Evolutionary conservation across 2,888 invertebrate genomes (phyloP).

Genomic region (Tiphia femorata): DNA sequence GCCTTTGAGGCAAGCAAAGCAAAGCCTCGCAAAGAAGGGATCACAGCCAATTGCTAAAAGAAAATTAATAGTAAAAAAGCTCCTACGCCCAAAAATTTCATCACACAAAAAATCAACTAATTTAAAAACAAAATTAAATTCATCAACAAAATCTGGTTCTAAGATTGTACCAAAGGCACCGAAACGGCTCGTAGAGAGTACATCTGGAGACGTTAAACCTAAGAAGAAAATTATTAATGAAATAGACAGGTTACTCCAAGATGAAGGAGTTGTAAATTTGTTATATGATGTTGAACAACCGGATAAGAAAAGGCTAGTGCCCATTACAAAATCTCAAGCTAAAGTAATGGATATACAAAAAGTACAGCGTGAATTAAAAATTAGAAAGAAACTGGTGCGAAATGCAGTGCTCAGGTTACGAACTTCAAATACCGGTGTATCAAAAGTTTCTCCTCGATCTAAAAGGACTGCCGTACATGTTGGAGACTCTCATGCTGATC

Average conservation of each 20-base stretch:
- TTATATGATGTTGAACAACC: slow-evolving; percentile 80
- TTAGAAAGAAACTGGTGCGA: slow-evolving; percentile 75
- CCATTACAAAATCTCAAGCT: slow-evolving; percentile 63
- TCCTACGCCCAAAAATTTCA: slow-evolving; percentile 38
- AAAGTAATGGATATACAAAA: slow-evolving; percentile 66
- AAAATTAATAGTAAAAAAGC: slow-evolving; percentile 43
- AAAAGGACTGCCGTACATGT: slow-evolving; percentile 68
- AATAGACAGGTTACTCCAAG: slow-evolving; percentile 83
- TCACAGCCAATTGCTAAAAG: slow-evolving; percentile 39
- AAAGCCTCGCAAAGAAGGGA: slow-evolving; percentile 36
- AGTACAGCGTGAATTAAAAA: slow-evolving; percentile 64
- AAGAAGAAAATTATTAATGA: slow-evolving; percentile 76
- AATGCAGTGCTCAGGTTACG: slow-evolving; percentile 72
- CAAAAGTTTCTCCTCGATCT: slow-evolving; percentile 70
- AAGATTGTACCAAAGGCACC: slow-evolving; percentile 36
- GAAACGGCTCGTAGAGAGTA: slow-evolving; percentile 34
- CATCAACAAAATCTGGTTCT: slow-evolving; percentile 30
- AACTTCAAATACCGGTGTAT: slow-evolving; percentile 67
- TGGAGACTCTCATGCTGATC: slow-evolving; percentile 34
- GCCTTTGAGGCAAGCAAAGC: slow-evolving; percentile 34
- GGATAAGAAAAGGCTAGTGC: slow-evolving; percentile 59
- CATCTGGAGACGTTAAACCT: slow-evolving; percentile 45
- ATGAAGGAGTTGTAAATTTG: slow-evolving; percentile 90
- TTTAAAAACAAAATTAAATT: slow-evolving; percentile 36
- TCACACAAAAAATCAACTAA: slow-evolving; percentile 35